Percentiles rank a stretch among this genome's conserved stretches.
Evolutionary conservation across 2,113 vertebrate genomes (phyloP).

Genomic region (Origma solitaria): DNA sequence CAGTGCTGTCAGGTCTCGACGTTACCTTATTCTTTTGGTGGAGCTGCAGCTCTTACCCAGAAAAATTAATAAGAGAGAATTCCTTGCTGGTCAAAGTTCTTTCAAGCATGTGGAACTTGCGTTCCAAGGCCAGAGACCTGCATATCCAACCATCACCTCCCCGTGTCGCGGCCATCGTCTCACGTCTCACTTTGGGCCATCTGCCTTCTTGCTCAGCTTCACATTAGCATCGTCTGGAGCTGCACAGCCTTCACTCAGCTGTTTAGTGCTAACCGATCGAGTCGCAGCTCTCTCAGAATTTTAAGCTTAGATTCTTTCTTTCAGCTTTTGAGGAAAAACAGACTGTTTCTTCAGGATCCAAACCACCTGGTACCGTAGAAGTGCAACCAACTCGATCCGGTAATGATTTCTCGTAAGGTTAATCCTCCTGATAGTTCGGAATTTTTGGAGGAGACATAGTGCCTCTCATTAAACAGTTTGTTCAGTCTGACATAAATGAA

Average conservation of each 20-base stretch:
- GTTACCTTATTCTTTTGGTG: not conserved
- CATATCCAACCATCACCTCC: not conserved
- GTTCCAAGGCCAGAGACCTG: not conserved
- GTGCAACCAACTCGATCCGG: slow-evolving; percentile 27
- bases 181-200: not conserved
- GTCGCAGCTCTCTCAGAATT: not conserved
- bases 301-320: slow-evolving; percentile 57
- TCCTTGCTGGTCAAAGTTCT: not conserved
- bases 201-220: not conserved
- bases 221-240: not conserved
- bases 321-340: slow-evolving; percentile 63
- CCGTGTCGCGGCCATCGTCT: not conserved
- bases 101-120: not conserved
- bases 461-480: not conserved
- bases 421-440: not conserved
- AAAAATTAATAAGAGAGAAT: not conserved
- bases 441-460: not conserved
- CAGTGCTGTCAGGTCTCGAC: not conserved
- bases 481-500: not conserved
- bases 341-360: slow-evolving; percentile 57
- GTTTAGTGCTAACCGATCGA: not conserved
- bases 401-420: slow-evolving; percentile 30
- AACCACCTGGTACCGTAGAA: slow-evolving; percentile 34
- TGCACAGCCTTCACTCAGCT: not conserved
- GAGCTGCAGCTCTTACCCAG: not conserved